Conservation (phyloP, 1,140 invertebrate genomes). For the Apis dorsata region DNA sequence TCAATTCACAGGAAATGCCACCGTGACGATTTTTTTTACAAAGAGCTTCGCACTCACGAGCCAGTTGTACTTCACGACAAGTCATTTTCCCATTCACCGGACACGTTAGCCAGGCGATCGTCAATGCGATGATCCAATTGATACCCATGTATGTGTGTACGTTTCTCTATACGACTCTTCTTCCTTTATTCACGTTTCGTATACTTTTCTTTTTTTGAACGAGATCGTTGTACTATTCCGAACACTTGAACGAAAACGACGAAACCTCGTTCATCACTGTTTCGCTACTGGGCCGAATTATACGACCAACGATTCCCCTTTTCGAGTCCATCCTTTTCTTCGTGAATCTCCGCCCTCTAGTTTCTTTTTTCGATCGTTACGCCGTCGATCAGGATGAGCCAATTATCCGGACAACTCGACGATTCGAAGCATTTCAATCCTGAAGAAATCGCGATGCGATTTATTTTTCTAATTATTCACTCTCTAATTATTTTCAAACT, state of each 20-base stretch:
- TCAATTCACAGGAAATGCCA: conserved; percentile 66
- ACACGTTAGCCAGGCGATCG: conserved; percentile 51
- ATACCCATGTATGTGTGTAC: conserved; percentile 58
- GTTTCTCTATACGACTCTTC: not conserved
- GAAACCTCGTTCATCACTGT: not conserved
- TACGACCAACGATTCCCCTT: not conserved
- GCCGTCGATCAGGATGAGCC: not conserved
- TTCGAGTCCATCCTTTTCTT: conserved; percentile 19
- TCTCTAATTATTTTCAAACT: not conserved
- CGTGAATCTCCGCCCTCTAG: not conserved
- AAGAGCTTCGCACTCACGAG: conserved; percentile 69
- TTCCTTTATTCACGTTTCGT: too few species aligned
- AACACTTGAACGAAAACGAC: not conserved
- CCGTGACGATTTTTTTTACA: conserved; percentile 58
- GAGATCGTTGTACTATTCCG: not conserved
- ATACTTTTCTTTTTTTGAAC: not conserved
- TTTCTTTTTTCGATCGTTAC: not conserved
- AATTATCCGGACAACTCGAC: not conserved
- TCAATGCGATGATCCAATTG: conserved; percentile 51
- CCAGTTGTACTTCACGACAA: conserved; percentile 68
- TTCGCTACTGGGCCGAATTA: not conserved
- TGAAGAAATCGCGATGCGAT: not conserved
- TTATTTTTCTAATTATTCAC: not conserved
- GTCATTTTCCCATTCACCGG: conserved; percentile 47
- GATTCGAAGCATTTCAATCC: not conserved